Conservation (phyloP, 2,888 invertebrate species). For the Miltochrista miniata region DNA sequence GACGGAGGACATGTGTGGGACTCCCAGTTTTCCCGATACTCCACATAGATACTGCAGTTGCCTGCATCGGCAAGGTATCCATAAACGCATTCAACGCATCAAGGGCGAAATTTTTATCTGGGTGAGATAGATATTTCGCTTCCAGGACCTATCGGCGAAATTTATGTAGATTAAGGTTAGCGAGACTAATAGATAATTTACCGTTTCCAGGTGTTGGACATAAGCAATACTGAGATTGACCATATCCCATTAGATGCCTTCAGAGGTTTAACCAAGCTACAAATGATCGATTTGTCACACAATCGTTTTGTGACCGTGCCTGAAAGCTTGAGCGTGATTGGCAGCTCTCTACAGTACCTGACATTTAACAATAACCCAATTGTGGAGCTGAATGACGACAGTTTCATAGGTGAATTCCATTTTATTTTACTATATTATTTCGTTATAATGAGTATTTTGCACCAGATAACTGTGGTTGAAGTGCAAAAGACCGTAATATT, state of each 20-base stretch:
- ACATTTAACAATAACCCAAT: conserved; percentile 86
- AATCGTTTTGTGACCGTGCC: conserved; percentile 85
- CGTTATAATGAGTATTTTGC: neutral
- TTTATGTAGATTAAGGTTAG: too few relatives aligned
- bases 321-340: conserved; percentile 77
- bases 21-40: too few relatives aligned
- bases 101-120: too few relatives aligned
- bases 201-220: conserved; percentile 77
- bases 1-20: too few relatives aligned
- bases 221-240: conserved; percentile 84
- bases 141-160: too few relatives aligned
- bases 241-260: conserved; percentile 81
- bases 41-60: too few relatives aligned
- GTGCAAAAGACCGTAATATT: neutral
- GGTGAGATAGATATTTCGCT: too few relatives aligned
- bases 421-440: neutral
- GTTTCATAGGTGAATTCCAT: conserved; percentile 80
- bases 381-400: conserved; percentile 81
- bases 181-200: neutral
- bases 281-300: conserved; percentile 83
- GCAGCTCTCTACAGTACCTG: conserved; percentile 81
- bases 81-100: too few relatives aligned
- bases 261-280: conserved; percentile 73
- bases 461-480: neutral
- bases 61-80: too few relatives aligned